These are phyloP conservation scores for Stenolophus ochropezus DNA, from an alignment of 2,888 invertebrate species.

Conservation along the genomic window DNA sequence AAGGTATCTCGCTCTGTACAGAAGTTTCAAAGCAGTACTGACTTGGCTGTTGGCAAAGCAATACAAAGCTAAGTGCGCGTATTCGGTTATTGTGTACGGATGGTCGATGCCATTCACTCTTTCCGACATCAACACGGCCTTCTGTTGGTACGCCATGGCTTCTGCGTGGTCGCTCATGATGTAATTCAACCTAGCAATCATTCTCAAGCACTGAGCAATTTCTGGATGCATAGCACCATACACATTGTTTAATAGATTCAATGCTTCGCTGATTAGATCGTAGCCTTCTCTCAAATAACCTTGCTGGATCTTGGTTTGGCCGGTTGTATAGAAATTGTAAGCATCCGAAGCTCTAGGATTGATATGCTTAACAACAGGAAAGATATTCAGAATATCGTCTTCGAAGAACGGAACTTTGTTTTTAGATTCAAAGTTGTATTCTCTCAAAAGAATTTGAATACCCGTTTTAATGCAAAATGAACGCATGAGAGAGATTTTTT, in stretches of 20 bases:
- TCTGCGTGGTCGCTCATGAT: constrained; percentile 96
- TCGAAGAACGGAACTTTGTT: constrained; percentile 93
- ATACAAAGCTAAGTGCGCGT: constrained; percentile 97
- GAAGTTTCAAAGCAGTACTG: constrained; percentile 92
- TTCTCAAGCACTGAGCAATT: constrained; percentile 95
- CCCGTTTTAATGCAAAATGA: constrained; percentile 92
- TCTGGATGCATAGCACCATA: constrained; percentile 99
- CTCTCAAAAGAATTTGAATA: constrained; percentile 91
- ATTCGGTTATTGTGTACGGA: constrained; percentile 98
- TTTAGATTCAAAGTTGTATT: constrained; percentile 93
- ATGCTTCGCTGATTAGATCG: constrained; percentile 95
- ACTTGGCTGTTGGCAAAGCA: constrained; percentile 99
- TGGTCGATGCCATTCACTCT: constrained; percentile 98
- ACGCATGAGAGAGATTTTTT: constrained; percentile 89
- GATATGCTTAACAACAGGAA: constrained; percentile 98
- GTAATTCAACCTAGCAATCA: constrained; percentile 97
- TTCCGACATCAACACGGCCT: constrained; percentile 99
- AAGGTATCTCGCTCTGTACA: constrained; percentile 97
- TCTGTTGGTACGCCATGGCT: constrained; percentile 97
- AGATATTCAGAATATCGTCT: constrained; percentile 96
- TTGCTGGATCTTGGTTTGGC: constrained; percentile 96
- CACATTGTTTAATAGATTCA: constrained; percentile 96
- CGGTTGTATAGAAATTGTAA: constrained; percentile 98
- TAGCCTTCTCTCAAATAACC: constrained; percentile 95
- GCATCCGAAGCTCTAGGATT: constrained; percentile 98